Conservation (phyloP, 2,888 invertebrate genomes). For the Melieria picta region DNA sequence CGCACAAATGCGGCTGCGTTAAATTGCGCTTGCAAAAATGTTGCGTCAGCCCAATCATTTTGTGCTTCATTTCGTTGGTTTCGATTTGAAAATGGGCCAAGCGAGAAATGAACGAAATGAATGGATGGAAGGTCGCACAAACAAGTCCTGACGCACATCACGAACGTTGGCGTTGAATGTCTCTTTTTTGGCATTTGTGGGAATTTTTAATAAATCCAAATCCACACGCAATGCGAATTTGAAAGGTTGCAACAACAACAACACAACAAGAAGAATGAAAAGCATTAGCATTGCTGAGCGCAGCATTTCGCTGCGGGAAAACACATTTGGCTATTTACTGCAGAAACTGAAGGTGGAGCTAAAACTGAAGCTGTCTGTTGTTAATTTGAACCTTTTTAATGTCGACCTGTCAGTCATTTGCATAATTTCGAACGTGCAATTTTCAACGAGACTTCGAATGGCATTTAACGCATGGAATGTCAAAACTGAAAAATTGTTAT, state of each 20-base stretch:
- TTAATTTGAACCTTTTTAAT: not conserved
- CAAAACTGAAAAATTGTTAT: no score
- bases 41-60: conserved; percentile 4
- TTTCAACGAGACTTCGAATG: no score
- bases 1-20: not conserved
- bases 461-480: no score
- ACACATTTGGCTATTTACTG: conserved; percentile 6
- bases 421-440: conserved; percentile 9
- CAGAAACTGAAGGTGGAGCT: not conserved
- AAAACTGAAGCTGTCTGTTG: no score
- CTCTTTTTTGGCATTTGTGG: no score
- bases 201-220: conserved; percentile 17
- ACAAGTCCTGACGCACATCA: no score
- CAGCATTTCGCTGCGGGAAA: not conserved
- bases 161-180: no score
- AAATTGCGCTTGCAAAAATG: not conserved
- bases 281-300: not conserved
- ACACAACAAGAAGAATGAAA: not conserved
- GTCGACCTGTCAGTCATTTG: conserved; percentile 18
- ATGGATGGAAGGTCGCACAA: no score
- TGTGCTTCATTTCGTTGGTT: conserved; percentile 5
- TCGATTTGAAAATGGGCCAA: no score
- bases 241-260: not conserved
- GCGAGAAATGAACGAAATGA: no score
- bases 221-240: not conserved